Evolutionary conservation across 92 coral and sea anemone genomes (phyloP).

Genomic region (Actinernus sp.): DNA sequence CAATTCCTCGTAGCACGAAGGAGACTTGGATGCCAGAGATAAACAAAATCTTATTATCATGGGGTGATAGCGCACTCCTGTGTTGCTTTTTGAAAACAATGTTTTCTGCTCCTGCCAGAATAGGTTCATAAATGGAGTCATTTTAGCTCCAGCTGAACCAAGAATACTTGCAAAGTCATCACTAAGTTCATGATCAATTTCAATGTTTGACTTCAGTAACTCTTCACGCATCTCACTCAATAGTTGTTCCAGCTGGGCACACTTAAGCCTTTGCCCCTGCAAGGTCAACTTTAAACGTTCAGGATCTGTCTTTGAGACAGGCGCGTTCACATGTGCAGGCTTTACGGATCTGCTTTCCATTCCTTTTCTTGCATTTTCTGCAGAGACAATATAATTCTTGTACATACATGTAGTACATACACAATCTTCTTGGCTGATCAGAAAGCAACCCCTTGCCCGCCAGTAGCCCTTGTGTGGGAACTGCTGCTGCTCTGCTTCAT

Average conservation of each 20-base stretch:
- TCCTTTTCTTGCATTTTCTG: conserved; percentile 34
- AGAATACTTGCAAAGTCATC: conserved; percentile 37
- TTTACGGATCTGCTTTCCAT: conserved; percentile 33
- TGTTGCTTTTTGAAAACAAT: conserved; percentile 28
- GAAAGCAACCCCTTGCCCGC: conserved; percentile 11
- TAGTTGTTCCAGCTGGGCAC: conserved; percentile 57
- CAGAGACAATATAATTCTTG: conserved; percentile 7
- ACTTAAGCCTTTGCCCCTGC: conserved; percentile 51
- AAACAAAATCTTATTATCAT: conserved; percentile 60
- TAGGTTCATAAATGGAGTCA: conserved; percentile 61
- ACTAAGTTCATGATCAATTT: conserved; percentile 40
- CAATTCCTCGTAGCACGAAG: conserved; percentile 58
- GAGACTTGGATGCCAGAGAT: conserved; percentile 49
- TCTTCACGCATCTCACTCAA: conserved; percentile 42
- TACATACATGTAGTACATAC: conserved; percentile 23
- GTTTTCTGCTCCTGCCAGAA: conserved; percentile 71
- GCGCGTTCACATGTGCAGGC: conserved; percentile 54
- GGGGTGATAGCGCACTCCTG: conserved; percentile 64
- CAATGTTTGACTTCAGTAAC: conserved; percentile 37
- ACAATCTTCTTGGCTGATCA: conserved; percentile 4
- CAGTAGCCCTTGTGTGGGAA: conserved; percentile 47
- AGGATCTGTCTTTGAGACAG: conserved; percentile 53
- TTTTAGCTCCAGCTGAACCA: conserved; percentile 16
- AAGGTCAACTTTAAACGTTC: conserved; percentile 59
- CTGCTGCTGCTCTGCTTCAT: conserved; percentile 39